Evolutionary conservation across 1,140 invertebrate genomes (phyloP).

Genomic region (Batillaria attramentaria): DNA sequence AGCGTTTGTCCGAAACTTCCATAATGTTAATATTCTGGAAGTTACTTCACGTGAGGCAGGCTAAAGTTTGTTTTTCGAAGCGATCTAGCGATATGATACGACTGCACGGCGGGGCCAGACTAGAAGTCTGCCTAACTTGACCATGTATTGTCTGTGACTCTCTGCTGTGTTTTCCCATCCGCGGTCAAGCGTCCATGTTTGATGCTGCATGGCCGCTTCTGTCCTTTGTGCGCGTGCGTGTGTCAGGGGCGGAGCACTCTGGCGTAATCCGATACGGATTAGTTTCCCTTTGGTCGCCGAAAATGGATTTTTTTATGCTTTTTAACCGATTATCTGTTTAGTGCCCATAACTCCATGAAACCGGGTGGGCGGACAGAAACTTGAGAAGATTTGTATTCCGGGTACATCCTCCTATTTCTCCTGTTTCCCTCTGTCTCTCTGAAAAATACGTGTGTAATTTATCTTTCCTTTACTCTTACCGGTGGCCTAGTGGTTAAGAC

Average conservation of each 20-base stretch:
- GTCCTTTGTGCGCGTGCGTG: neutral
- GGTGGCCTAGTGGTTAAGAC: too few species aligned
- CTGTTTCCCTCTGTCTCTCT: too few species aligned
- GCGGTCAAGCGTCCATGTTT: neutral
- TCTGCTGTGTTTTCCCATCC: neutral
- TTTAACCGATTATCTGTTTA: neutral
- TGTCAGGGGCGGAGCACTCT: neutral
- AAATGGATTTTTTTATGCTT: neutral
- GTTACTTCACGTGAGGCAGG: too few species aligned
- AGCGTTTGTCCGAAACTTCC: too few species aligned
- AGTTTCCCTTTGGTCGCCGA: neutral
- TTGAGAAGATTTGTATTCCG: too few species aligned
- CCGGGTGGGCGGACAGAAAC: neutral
- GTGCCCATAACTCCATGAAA: neutral
- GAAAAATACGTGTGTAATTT: conserved; percentile 1
- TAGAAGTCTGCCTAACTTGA: neutral
- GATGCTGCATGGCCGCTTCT: neutral
- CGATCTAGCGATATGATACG: too few species aligned
- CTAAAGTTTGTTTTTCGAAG: too few species aligned
- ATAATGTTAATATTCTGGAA: too few species aligned
- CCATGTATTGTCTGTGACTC: too few species aligned
- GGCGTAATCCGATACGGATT: neutral
- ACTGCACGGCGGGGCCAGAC: too few species aligned
- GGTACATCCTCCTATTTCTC: too few species aligned
- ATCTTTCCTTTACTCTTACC: too few species aligned